phyloP scores from a whole-genome alignment of 2,113 vertebrate species.

The Salvelinus namaycush region DNA sequence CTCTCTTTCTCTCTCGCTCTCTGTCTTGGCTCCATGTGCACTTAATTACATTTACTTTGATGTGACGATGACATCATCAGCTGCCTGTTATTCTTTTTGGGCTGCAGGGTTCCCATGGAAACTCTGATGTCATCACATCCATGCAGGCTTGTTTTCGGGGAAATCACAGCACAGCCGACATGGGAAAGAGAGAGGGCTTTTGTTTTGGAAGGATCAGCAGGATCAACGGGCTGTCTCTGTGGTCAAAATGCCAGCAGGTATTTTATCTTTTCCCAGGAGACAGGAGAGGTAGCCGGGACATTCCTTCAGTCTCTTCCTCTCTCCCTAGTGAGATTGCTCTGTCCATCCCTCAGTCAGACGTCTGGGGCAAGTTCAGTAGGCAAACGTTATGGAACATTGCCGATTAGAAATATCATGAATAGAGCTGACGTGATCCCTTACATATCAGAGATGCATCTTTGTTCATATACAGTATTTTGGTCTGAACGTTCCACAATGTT shows the following conservation, averaged over 20 bases:
- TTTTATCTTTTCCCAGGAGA: slow-evolving; percentile 13
- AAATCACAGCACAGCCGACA: slow-evolving; percentile 23
- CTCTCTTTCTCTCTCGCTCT: slow-evolving; percentile 16
- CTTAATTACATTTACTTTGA: slow-evolving; percentile 56
- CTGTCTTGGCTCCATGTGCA: slow-evolving; percentile 48
- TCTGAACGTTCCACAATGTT: no score
- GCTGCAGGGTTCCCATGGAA: slow-evolving; percentile 61
- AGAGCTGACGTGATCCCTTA: no score
- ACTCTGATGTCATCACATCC: slow-evolving; percentile 54
- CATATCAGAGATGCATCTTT: not conserved
- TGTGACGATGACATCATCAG: slow-evolving; percentile 63
- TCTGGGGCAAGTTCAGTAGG: no score
- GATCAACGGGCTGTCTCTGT: slow-evolving; percentile 32
- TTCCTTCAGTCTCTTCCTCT: slow-evolving; percentile 17
- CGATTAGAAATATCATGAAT: no score
- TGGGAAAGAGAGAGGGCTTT: slow-evolving; percentile 8
- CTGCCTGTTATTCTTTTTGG: slow-evolving; percentile 46
- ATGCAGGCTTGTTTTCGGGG: slow-evolving; percentile 23
- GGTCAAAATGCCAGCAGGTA: slow-evolving; percentile 40
- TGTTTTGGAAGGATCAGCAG: slow-evolving; percentile 26
- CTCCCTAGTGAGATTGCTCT: not conserved
- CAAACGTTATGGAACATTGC: no score
- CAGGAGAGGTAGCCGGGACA: not conserved
- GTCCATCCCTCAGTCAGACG: no score
- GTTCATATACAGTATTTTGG: no score